Percentiles rank a stretch among this genome's conserved stretches.
These are phyloP conservation scores for Chrysina gloriosa DNA, from an alignment of 2,888 invertebrate species.

Conservation along the genomic window DNA sequence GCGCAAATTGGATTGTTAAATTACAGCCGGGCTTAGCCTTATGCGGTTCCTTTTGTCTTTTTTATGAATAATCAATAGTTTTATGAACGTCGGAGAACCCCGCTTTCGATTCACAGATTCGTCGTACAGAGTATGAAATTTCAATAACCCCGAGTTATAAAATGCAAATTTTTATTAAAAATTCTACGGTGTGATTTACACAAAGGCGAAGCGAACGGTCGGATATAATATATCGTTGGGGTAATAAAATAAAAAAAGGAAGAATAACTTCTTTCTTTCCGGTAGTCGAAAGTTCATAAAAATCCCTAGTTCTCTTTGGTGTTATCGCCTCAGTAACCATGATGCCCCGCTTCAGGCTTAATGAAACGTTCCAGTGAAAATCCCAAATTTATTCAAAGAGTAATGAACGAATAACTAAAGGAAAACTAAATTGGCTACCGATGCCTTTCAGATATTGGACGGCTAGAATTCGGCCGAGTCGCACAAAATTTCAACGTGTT, in stretches of 20 bases:
- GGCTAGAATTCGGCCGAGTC: no score
- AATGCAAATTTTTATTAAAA: slow-evolving; percentile 45
- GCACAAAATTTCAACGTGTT: no score
- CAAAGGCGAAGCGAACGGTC: slow-evolving; percentile 33
- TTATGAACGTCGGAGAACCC: slow-evolving; percentile 33
- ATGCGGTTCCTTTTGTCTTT: slow-evolving; percentile 21
- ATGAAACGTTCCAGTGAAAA: not conserved
- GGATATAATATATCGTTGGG: slow-evolving; percentile 31
- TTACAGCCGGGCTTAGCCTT: slow-evolving; percentile 18
- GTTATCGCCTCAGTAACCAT: not conserved
- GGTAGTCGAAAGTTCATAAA: slow-evolving; percentile 3
- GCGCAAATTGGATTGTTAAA: slow-evolving; percentile 22
- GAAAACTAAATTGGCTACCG: no score
- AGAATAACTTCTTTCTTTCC: not conserved
- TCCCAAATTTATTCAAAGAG: no score
- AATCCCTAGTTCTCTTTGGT: not conserved
- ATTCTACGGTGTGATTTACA: slow-evolving; percentile 39
- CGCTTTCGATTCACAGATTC: slow-evolving; percentile 20
- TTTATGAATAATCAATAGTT: slow-evolving; percentile 42
- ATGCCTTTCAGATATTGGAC: no score
- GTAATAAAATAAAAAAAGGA: slow-evolving; percentile 24
- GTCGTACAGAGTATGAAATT: slow-evolving; percentile 39
- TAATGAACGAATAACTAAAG: no score
- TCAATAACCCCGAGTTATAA: slow-evolving; percentile 44
- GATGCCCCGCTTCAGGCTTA: not conserved